Base-by-base conservation (phyloP, 2,797 vertebrate genomes). In the Hipposideros larvatus region DNA sequence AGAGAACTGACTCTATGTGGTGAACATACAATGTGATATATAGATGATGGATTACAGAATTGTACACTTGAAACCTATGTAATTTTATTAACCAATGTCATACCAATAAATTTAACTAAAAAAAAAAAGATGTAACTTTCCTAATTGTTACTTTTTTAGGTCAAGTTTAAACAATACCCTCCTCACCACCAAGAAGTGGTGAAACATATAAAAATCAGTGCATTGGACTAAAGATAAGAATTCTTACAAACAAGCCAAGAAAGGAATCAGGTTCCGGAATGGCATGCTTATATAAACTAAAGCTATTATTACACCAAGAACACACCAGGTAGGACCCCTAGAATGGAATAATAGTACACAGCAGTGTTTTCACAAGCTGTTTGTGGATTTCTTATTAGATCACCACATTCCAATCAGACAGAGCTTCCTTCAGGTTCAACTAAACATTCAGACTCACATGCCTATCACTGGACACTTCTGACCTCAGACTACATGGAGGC, bases 301-400 rank as follows among this genome's bases (percentile, higher is more conserved):
- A 75, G 70, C 37, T n/a, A 19, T 53, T 34, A 63, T 46, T 19
- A 70, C 14, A 66, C 24, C 53, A 75, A 48, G 88, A 43, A 46
- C 55, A 63, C 28, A 66, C 5, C 43, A 11, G 13, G 13, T 3
- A 2, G 46, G n/a, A 51, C 22, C 11, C 46, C 61, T 13, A 15
- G 13, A 73, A 26, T 3, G 53, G 9, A 24, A 28, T 14, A 21
- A 24, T 5, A 16, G 41, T 1, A 26, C 0, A 14, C 2, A 24
- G 71, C 7, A 22, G 5, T 34, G 10, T 37, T 57, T 78, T 75
- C 31, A 10, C n/a, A 15, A 48, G 85, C 57, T 51, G 1, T 21
- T 61, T 37, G 3, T 9, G 6, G 55, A 26, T 61, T 26, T 19
- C 43, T 68, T 19, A 46, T 21, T 51, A 13, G 19, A 46, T 51